Percentiles rank a stretch among this genome's conserved stretches.
phyloP scores from a whole-genome alignment of 2,888 invertebrate genomes.

The Periphyllus acericola region DNA sequence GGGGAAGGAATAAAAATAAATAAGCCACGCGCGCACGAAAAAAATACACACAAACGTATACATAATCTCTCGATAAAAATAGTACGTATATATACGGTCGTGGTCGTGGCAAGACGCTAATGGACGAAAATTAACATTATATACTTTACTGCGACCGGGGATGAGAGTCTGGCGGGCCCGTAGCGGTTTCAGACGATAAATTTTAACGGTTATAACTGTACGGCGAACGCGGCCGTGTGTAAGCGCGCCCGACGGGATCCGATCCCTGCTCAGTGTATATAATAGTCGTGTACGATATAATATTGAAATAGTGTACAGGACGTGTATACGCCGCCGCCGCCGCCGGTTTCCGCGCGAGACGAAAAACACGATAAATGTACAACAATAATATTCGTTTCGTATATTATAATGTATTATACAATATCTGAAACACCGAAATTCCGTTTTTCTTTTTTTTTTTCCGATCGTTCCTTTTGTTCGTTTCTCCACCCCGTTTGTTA shows the following conservation, averaged over 20 bases:
- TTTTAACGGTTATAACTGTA: slow-evolving; percentile 41
- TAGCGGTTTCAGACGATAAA: slow-evolving; percentile 54
- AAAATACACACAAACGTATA: background rate
- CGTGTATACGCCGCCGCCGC: background rate
- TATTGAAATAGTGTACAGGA: too few species aligned
- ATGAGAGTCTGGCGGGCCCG: background rate
- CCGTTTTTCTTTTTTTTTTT: too few species aligned
- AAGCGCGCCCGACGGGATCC: background rate
- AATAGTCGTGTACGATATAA: background rate
- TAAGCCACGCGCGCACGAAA: background rate
- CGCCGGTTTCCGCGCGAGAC: background rate
- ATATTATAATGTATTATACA: too few species aligned
- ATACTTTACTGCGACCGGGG: background rate
- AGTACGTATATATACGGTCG: background rate
- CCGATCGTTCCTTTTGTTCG: background rate
- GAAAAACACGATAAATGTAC: too few species aligned
- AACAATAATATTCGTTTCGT: too few species aligned
- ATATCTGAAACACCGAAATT: background rate
- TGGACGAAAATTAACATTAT: slow-evolving; percentile 51
- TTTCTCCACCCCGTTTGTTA: background rate
- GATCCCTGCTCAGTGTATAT: background rate
- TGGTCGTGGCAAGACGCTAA: slow-evolving; percentile 23
- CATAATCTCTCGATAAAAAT: slow-evolving; percentile 8
- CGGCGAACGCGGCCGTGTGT: background rate
- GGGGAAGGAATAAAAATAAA: slow-evolving; percentile 27